phyloP scores from a whole-genome alignment of 2,797 vertebrate species.

The Cossypha dichroa region DNA sequence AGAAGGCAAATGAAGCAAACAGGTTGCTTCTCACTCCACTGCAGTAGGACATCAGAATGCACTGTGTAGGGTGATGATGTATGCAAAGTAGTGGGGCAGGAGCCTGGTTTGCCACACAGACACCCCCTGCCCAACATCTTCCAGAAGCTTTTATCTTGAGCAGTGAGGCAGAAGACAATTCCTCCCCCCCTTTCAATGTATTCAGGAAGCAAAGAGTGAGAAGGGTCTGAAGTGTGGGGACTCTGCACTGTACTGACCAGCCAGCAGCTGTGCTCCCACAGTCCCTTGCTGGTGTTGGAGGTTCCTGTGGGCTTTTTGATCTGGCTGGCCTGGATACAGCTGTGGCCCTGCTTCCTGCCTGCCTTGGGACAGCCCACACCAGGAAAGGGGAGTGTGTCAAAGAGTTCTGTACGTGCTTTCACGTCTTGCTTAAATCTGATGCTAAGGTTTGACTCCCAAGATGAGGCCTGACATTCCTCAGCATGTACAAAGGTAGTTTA shows the following conservation, averaged over 20 bases:
- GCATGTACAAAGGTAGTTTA: neutral
- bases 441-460: neutral
- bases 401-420: fast-evolving
- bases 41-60: neutral
- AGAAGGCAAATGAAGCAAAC: neutral
- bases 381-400: neutral
- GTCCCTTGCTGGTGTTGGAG: neutral
- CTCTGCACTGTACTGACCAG: neutral
- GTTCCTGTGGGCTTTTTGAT: neutral
- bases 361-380: neutral
- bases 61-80: neutral
- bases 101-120: neutral
- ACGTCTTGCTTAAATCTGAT: neutral
- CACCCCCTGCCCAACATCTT: neutral
- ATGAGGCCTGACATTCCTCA: neutral
- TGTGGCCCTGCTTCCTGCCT: neutral
- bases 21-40: neutral
- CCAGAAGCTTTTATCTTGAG: neutral
- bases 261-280: neutral
- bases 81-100: neutral
- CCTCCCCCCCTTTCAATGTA: neutral
- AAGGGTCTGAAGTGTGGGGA: neutral
- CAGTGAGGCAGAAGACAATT: neutral
- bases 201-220: neutral
- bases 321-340: neutral